Conservation (phyloP, 2,113 vertebrate genomes). For the Tiliqua scincoides region DNA sequence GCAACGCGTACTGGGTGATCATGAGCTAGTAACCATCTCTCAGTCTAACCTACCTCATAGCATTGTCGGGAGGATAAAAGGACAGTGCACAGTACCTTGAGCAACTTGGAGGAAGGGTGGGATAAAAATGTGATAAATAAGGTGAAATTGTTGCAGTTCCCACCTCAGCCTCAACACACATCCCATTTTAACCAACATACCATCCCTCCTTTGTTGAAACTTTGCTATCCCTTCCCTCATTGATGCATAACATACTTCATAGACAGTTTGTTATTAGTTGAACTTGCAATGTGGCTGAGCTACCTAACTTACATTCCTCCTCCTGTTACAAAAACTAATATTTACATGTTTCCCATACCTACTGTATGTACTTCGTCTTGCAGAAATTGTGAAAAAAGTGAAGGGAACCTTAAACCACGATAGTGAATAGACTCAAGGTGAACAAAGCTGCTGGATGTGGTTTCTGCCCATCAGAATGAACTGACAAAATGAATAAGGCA, state of each 20-base stretch:
- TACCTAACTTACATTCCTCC: neutral
- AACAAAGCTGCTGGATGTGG: neutral
- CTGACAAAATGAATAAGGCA: neutral
- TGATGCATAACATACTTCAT: neutral
- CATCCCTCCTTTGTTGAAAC: no score
- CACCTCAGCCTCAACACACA: no score
- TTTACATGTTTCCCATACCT: neutral
- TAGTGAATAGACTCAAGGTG: neutral
- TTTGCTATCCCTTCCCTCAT: neutral
- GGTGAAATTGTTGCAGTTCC: no score
- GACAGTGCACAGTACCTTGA: no score
- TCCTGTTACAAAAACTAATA: neutral
- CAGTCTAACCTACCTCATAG: no score
- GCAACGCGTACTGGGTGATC: neutral
- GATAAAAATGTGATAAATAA: no score
- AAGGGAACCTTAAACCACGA: neutral
- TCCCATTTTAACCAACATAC: neutral
- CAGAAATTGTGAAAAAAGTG: no score
- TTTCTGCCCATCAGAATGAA: no score
- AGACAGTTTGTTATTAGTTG: neutral
- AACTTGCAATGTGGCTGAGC: neutral
- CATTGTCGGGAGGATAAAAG: no score
- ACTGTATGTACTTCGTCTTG: neutral
- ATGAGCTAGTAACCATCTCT: neutral
- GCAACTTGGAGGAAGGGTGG: no score